Base-by-base conservation (phyloP, 2,113 vertebrate species). In the Seriola quinqueradiata region DNA sequence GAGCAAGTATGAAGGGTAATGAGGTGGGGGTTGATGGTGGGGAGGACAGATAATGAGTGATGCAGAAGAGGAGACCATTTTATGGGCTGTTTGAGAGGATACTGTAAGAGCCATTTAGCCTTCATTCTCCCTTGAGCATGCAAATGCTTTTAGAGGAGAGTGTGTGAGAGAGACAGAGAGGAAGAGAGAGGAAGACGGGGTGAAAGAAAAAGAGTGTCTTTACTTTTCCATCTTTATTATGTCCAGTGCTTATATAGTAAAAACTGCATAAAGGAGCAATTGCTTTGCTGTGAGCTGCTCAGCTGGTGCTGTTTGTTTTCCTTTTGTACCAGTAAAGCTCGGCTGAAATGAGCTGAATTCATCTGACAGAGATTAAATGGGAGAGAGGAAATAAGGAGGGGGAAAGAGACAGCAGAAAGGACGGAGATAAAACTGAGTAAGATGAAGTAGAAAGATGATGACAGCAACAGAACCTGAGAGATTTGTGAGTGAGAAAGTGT, bases 121-220 rank as follows among this genome's bases (percentile, higher is more conserved):
- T 82, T 74, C 66, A 81, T 59, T 65, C 58, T 84, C 87, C 84
- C 90, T 50, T 66, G 87, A 89, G 88, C 75, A 69, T 80, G 65
- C 66, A 87, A 80, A 92, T 71, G 85, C 84, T 88, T 88, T 92
- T 89, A 87, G 78, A 80, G 70, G 44, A 71, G 84, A 64, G 72
- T 67, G 38, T 54, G 60, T 74, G 11, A n/a, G 64, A 52, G 73
- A 25, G 32, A 70, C 34, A 65, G 25, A 61, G 32, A 54, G 19
- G 23, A 52, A 6, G n/a, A n/a, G 52, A 76, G n/a, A 74, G 42
- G 50, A 48, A 40, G 42, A 38, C 8, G 5, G 64, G 50, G 25
- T 44, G 40, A 40, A 32, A 66, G 50, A 36, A 65, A 36, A 65
- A 36, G 36, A 48, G 48, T 74, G 46, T 79, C 70, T 61, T 54